Evolutionary conservation across 2,888 invertebrate species (phyloP).

Genomic region (Thysanoteuthis rhombus): DNA sequence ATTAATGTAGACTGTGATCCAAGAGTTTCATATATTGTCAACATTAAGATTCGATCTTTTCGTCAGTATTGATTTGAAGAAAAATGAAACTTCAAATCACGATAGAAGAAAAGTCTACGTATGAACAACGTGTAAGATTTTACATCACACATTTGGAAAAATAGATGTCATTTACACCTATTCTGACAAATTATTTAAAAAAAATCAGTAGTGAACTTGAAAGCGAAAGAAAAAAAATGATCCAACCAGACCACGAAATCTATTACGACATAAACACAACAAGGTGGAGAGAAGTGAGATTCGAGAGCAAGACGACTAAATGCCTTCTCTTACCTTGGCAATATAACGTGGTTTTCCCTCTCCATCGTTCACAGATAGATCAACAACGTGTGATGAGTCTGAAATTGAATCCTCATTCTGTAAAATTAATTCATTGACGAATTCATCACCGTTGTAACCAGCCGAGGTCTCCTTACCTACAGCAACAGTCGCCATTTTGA

Average conservation of each 20-base stretch:
- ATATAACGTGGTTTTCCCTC: not conserved
- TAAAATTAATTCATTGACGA: not conserved
- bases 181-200: not conserved
- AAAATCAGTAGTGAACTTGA: not conserved
- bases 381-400: not conserved
- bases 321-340: conserved; percentile 12
- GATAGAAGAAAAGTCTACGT: too few species aligned
- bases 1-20: too few species aligned
- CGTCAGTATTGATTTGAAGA: too few species aligned
- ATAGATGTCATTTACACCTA: not conserved
- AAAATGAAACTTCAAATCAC: too few species aligned
- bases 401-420: not conserved
- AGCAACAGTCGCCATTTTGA: conserved; percentile 12
- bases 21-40: too few species aligned
- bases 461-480: not conserved
- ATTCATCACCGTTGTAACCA: not conserved
- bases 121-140: too few species aligned
- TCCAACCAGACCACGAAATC: not conserved
- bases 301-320: not conserved
- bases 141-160: not conserved
- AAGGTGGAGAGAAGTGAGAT: not conserved
- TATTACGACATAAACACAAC: not conserved
- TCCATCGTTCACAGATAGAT: not conserved
- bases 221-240: not conserved
- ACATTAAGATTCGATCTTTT: too few species aligned